These are phyloP conservation scores for Phorcus lineatus DNA, from an alignment of 2,888 invertebrate species.

Conservation along the genomic window DNA sequence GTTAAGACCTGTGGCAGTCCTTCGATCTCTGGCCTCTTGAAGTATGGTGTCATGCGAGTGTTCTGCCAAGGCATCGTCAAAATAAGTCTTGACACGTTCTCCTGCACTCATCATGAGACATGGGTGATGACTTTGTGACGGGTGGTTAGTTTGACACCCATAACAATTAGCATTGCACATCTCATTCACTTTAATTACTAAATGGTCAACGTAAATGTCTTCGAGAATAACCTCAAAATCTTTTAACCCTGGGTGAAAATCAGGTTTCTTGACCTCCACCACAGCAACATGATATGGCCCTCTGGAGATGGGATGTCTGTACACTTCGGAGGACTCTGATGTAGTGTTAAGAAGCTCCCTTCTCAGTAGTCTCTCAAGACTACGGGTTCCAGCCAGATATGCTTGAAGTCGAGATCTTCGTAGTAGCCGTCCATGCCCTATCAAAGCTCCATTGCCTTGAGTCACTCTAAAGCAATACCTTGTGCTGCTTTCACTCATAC, in stretches of 20 bases:
- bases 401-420: neutral
- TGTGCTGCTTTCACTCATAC: neutral
- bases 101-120: neutral
- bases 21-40: neutral
- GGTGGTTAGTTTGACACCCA: conserved; percentile 3
- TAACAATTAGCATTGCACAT: neutral
- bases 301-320: too few relatives aligned
- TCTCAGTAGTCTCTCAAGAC: neutral
- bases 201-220: neutral
- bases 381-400: neutral
- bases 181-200: neutral
- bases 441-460: neutral
- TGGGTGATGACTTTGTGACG: neutral
- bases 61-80: neutral
- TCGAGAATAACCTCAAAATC: neutral
- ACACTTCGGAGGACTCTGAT: too few relatives aligned
- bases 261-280: too few relatives aligned
- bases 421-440: neutral
- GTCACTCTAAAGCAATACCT: neutral
- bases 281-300: too few relatives aligned
- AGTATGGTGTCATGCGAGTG: neutral
- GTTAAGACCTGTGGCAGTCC: neutral
- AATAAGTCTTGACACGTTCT: conserved; percentile 4
- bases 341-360: neutral
- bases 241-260: too few relatives aligned